Evolutionary conservation across 2,113 vertebrate genomes (phyloP).

Genomic region (Mirounga angustirostris): DNA sequence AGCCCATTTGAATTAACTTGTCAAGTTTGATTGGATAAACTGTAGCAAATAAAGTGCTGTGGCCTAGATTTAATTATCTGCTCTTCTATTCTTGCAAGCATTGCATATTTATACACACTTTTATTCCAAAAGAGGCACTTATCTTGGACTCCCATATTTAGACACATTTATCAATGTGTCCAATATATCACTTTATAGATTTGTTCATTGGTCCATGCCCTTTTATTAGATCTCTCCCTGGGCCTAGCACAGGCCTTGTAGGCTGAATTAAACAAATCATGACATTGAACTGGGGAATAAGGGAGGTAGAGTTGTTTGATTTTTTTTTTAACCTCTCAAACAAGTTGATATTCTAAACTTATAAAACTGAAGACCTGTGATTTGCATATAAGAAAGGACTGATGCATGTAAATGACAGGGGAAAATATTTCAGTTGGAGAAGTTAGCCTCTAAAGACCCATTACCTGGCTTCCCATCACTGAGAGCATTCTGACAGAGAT

Average conservation of each 20-base stretch:
- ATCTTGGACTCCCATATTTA: not conserved
- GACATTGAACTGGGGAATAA: not conserved
- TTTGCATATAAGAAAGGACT: slow-evolving; percentile 26
- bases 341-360: slow-evolving; percentile 22
- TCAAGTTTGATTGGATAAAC: slow-evolving; percentile 28
- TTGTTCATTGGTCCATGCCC: not conserved
- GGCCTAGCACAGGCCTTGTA: not conserved
- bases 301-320: not conserved
- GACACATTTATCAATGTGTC: not conserved
- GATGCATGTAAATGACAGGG: not conserved
- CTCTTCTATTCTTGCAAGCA: not conserved
- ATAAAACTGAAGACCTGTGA: not conserved
- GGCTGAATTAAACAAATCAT: not conserved
- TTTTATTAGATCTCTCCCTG: not conserved
- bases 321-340: slow-evolving; percentile 29
- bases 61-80: not conserved
- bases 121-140: not conserved
- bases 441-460: not conserved
- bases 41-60: slow-evolving; percentile 1
- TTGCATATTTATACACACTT: not conserved
- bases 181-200: not conserved
- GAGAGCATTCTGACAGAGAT: not conserved
- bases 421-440: not conserved
- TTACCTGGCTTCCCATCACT: not conserved
- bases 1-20: slow-evolving; percentile 45